Percentiles rank a stretch among this genome's conserved stretches.
Evolutionary conservation across 2,113 vertebrate genomes (phyloP).

Genomic region (Hucho hucho): DNA sequence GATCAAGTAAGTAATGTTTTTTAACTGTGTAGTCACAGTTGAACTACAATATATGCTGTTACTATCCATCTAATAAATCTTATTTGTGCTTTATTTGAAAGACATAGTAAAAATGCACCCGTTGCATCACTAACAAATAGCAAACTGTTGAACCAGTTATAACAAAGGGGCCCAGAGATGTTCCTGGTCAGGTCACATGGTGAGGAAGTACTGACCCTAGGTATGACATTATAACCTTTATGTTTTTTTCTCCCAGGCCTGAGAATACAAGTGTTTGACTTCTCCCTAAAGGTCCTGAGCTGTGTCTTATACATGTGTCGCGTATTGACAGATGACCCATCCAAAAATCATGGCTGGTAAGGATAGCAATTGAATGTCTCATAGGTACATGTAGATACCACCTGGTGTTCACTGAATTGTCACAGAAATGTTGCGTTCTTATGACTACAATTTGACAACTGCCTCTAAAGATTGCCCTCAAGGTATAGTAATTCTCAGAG

Average conservation of each 20-base stretch:
- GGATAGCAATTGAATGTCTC: background rate
- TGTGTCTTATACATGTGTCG: slow-evolving; percentile 82
- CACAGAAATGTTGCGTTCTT: background rate
- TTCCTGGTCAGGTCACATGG: too few relatives aligned
- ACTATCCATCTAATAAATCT: too few relatives aligned
- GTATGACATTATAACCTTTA: background rate
- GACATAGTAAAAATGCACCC: too few relatives aligned
- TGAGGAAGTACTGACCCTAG: too few relatives aligned
- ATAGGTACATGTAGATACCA: background rate
- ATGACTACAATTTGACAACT: background rate
- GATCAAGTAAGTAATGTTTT: slow-evolving; percentile 80
- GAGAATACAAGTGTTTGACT: slow-evolving; percentile 85
- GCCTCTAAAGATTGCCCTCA: too few relatives aligned
- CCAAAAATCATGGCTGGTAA: slow-evolving; percentile 78
- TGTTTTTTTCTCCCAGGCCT: slow-evolving; percentile 72
- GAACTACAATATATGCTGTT: too few relatives aligned
- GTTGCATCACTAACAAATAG: too few relatives aligned
- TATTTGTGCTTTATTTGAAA: too few relatives aligned
- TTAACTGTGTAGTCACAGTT: background rate
- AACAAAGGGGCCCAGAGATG: too few relatives aligned
- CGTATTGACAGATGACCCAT: slow-evolving; percentile 77
- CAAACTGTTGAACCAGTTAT: too few relatives aligned
- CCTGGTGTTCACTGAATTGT: background rate
- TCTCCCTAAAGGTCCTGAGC: slow-evolving; percentile 84
- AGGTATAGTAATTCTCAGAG: too few relatives aligned